Evolutionary conservation across 2,797 vertebrate genomes (phyloP).

Genomic region (Pseudochirops corinnae): DNA sequence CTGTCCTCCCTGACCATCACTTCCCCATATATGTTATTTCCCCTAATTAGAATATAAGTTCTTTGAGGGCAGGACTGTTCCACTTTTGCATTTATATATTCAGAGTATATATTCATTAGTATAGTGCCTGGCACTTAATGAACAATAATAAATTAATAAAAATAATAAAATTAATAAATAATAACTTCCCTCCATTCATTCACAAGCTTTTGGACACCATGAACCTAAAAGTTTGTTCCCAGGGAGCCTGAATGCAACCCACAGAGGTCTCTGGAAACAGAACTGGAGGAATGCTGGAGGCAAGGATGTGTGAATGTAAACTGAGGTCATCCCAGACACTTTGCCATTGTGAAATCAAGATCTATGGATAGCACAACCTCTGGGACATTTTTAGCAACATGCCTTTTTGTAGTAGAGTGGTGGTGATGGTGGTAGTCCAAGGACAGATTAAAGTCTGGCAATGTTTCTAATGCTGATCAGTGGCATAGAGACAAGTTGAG

Average conservation of each 20-base stretch:
- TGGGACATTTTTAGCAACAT: background rate
- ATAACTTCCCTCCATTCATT: background rate
- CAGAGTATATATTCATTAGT: background rate
- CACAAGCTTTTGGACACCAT: background rate
- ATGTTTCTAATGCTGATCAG: background rate
- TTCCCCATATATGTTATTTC: background rate
- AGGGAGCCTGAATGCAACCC: background rate
- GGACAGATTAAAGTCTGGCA: background rate
- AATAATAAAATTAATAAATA: too few relatives aligned
- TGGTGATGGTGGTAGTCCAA: background rate
- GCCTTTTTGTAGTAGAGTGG: background rate
- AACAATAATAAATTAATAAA: background rate
- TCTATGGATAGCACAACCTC: background rate
- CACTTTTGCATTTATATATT: background rate
- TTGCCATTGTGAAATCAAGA: background rate
- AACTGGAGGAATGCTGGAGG: background rate
- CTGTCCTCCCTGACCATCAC: background rate
- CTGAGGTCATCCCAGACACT: background rate
- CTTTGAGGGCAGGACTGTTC: background rate
- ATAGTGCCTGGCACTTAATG: background rate
- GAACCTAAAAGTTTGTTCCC: background rate
- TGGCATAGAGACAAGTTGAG: background rate
- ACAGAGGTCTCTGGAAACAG: background rate
- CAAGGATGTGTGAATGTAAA: background rate
- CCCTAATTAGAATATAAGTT: background rate